Evolutionary conservation across 2,888 invertebrate species (phyloP), one percentile per base, ranked within the genome.

Genomic region (Synergus gifuensis): DNA sequence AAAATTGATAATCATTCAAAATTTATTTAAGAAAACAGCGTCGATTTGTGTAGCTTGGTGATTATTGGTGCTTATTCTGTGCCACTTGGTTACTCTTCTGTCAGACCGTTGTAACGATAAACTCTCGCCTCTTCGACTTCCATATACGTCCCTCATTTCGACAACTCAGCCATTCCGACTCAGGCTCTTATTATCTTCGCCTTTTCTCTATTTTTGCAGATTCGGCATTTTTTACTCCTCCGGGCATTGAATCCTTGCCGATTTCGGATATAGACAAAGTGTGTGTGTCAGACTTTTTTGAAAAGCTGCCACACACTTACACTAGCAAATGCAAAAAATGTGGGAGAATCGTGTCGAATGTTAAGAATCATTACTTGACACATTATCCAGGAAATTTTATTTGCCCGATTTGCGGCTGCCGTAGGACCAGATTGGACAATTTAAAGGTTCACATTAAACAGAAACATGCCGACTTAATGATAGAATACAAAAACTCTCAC

Each of bases 261-360:
- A 81, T 88, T 82, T 82, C 83, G 84, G 87, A 85, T 82, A 85
- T 86, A 82, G 86, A 88, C 84, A 88, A 83, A 85, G 85, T 87
- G 83, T 87, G 87, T 83, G 82, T 88, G 78, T 88, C 87, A 78
- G 85, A 88, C 82, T 89, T 85, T 87, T 89, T 88, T 81, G 87
- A 86, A 83, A 90, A 87, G 83, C 77, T 88, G 81, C 87, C 89
- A 62, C 84, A 88, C 82, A 86, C 87, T 62, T 87, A 86, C 79
- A 84, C 86, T 83, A 87, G 87, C 85, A 86, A 88, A 85, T 91
- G 90, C 86, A 91, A 90, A 87, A 84, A 90, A 62, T 92, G 92
- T 85, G 90, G 89, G 67, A 89, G 91, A 84, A 85, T 91, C 46
- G 92, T 92, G 58, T 88, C 90, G 77, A 91, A 92, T 83, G 78